Percentiles rank a stretch among this genome's conserved stretches.
phyloP scores from a whole-genome alignment of 2,113 vertebrate genomes.

The Cryptotis parvus region DNA sequence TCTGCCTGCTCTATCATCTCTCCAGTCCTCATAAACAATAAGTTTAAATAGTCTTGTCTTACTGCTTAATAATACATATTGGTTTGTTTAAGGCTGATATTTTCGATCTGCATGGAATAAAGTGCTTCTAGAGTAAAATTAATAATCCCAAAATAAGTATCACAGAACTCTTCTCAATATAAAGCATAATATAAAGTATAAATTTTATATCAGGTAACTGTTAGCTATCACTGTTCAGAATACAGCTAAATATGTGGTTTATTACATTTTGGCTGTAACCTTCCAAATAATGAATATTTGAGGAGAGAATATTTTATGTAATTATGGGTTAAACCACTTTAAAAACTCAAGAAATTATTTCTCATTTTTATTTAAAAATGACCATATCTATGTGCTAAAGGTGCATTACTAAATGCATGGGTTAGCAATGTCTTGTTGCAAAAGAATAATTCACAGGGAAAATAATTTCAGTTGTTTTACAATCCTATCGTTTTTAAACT shows the following conservation, averaged over 20 bases:
- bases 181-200: slow-evolving; percentile 36
- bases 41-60: neutral
- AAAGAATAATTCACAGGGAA: slow-evolving; percentile 2
- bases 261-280: neutral
- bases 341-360: neutral
- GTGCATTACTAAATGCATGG: neutral
- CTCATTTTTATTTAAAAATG: slow-evolving; percentile 50
- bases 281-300: slow-evolving; percentile 16
- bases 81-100: neutral
- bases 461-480: neutral
- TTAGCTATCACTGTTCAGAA: neutral
- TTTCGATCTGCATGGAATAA: neutral
- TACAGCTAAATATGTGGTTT: neutral
- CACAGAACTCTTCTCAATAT: slow-evolving; percentile 21
- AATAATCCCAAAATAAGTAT: slow-evolving; percentile 12
- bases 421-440: neutral
- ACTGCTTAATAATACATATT: neutral
- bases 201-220: neutral
- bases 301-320: neutral
- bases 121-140: neutral
- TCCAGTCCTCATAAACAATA: neutral
- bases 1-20: too few relatives aligned
- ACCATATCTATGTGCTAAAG: neutral
- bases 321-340: neutral
- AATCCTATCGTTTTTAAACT: neutral